phyloP scores from a whole-genome alignment of 2,888 invertebrate genomes.

The Pristionchus maxplancki region DNA sequence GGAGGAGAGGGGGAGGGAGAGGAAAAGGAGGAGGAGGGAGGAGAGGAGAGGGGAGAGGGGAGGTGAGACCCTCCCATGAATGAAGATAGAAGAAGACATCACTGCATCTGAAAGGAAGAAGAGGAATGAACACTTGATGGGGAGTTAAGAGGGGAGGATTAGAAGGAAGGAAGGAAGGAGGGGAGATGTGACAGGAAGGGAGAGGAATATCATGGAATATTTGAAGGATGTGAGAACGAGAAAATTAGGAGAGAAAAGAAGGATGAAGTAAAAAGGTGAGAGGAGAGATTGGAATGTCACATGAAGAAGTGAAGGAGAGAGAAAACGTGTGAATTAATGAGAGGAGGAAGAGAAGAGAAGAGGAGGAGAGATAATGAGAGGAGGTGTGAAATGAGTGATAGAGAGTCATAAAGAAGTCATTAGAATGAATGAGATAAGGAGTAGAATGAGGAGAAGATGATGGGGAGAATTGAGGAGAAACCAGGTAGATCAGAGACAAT shows the following conservation, averaged over 20 bases:
- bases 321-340: not conserved
- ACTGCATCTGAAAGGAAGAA: slow-evolving; percentile 4
- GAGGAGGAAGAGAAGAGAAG: not conserved
- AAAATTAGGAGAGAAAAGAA: not conserved
- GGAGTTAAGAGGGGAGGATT: too few species aligned
- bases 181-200: not conserved
- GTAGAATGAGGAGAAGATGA: slow-evolving; percentile 1
- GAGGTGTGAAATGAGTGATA: slow-evolving; percentile 29
- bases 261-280: not conserved
- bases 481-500: not conserved
- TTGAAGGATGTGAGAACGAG: slow-evolving; percentile 18
- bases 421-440: not conserved
- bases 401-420: slow-evolving; percentile 32
- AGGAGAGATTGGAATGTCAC: slow-evolving; percentile 10
- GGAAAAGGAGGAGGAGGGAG: slow-evolving; percentile 21
- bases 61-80: slow-evolving; percentile 10
- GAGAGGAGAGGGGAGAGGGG: slow-evolving; percentile 4
- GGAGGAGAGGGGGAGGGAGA: not conserved
- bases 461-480: not conserved
- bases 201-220: slow-evolving; percentile 17
- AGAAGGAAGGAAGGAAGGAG: not conserved
- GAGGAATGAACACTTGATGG: not conserved
- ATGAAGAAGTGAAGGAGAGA: slow-evolving; percentile 8
- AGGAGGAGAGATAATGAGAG: slow-evolving; percentile 27
- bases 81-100: not conserved